A percentile compares a stretch with the other conserved stretches of the same genome.
These are phyloP conservation scores for Mastacembelus armatus DNA, from an alignment of 2,797 vertebrate species.

Conservation along the genomic window DNA sequence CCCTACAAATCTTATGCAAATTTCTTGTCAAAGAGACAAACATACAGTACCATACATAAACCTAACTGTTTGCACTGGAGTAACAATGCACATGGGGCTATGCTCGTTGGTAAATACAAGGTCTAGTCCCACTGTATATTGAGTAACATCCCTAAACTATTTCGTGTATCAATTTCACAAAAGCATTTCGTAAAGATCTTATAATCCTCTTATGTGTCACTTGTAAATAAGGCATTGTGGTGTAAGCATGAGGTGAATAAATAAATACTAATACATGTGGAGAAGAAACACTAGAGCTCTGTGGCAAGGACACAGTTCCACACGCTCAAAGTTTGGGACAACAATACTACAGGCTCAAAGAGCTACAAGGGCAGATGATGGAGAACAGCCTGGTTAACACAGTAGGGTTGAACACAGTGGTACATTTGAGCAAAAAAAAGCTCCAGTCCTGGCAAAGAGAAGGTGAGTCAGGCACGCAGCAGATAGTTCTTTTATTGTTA, in stretches of 20 bases:
- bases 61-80: no score
- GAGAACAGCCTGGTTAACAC: constrained; percentile 44
- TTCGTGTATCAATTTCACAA: constrained; percentile 55
- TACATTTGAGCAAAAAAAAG: constrained; percentile 17
- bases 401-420: constrained; percentile 29
- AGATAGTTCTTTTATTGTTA: constrained; percentile 22
- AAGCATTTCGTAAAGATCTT: constrained; percentile 42
- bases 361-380: constrained; percentile 53
- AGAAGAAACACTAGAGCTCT: constrained; percentile 1
- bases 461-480: constrained; percentile 14
- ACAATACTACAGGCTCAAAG: constrained; percentile 22
- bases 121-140: no score
- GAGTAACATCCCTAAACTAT: no score
- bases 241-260: constrained; percentile 50
- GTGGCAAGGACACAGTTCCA: constrained; percentile 40
- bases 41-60: no score
- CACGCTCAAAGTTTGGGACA: constrained; percentile 26
- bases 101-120: no score
- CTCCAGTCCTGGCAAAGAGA: constrained; percentile 8
- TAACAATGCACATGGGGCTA: not conserved
- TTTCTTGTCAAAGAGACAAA: no score
- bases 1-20: no score
- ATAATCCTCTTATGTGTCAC: constrained; percentile 64
- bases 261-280: constrained; percentile 27
- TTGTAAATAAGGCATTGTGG: constrained; percentile 50